phyloP scores from a whole-genome alignment of 2,888 invertebrate species.

The Caenorhabditis parvicauda region DNA sequence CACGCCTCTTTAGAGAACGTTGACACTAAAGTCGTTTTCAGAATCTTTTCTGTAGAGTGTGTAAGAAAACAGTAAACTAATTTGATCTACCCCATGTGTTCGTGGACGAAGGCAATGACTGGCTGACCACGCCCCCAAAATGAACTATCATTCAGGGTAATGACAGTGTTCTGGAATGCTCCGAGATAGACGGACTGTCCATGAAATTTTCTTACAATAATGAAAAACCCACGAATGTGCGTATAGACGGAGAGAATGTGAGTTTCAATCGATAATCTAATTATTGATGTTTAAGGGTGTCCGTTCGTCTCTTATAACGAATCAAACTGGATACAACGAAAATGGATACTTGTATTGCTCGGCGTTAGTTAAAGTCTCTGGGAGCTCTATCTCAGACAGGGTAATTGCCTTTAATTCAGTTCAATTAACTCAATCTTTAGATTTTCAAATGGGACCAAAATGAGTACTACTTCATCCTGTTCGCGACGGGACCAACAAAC shows the following conservation, averaged over 20 bases:
- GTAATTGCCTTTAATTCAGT: background rate
- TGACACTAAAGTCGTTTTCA: no score
- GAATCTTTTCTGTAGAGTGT: no score
- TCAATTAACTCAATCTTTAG: background rate
- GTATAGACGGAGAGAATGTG: conserved; percentile 19
- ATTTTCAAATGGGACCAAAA: conserved; percentile 17
- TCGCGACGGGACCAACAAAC: conserved; percentile 15
- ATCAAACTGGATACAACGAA: conserved; percentile 5
- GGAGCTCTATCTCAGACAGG: conserved; percentile 2
- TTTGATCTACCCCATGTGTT: no score
- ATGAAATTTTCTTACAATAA: conserved; percentile 36
- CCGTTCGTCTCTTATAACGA: conserved; percentile 10
- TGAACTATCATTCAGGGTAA: conserved; percentile 16
- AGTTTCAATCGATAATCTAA: background rate
- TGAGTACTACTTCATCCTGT: conserved; percentile 13
- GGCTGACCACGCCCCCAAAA: no score
- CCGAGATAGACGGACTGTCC: conserved; percentile 12
- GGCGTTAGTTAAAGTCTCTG: conserved; percentile 19
- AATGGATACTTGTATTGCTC: conserved; percentile 26
- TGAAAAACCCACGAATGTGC: conserved; percentile 12
- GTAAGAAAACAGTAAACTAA: no score
- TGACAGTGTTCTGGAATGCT: conserved; percentile 34
- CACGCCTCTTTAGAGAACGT: no score
- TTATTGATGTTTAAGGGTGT: conserved; percentile 1
- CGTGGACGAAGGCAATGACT: no score